Evolutionary conservation across 2,113 vertebrate genomes (phyloP).

Genomic region (Ivindomyrus marchei): DNA sequence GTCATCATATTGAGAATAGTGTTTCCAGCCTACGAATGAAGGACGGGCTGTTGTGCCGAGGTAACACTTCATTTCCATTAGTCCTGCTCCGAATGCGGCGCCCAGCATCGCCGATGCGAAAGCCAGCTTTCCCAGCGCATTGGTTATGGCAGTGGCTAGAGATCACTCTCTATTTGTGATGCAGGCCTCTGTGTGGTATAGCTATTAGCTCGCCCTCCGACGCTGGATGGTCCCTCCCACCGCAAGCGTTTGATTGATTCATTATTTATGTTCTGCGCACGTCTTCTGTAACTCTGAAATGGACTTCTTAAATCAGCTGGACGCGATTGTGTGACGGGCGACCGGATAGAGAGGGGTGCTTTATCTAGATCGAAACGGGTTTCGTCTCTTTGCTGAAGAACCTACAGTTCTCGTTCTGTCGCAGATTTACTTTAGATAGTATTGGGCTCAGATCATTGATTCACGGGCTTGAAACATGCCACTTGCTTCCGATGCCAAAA

Average conservation of each 20-base stretch:
- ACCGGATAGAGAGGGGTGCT: not conserved
- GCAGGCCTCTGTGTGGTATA: not conserved
- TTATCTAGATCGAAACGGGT: not conserved
- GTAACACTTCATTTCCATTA: not conserved
- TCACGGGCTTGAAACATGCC: not conserved
- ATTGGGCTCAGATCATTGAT: not conserved
- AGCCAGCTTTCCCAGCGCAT: not conserved
- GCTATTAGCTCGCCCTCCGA: not conserved
- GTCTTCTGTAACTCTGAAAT: not conserved
- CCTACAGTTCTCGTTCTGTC: not conserved
- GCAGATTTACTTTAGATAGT: not conserved
- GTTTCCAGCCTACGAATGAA: not conserved
- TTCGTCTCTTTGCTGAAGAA: not conserved
- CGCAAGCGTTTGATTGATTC: not conserved
- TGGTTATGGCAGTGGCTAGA: not conserved
- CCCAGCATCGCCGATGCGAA: not conserved
- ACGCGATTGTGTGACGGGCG: not conserved
- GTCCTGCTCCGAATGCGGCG: not conserved
- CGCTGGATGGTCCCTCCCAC: not conserved
- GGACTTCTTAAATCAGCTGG: not conserved
- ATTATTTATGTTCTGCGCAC: not conserved
- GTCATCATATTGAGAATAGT: not conserved
- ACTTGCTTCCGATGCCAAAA: not conserved
- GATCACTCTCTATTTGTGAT: slow-evolving; percentile 1
- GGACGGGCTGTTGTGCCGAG: no score